These are phyloP conservation scores for Agrotis ipsilon DNA, from an alignment of 2,888 invertebrate species.

Conservation along the genomic window DNA sequence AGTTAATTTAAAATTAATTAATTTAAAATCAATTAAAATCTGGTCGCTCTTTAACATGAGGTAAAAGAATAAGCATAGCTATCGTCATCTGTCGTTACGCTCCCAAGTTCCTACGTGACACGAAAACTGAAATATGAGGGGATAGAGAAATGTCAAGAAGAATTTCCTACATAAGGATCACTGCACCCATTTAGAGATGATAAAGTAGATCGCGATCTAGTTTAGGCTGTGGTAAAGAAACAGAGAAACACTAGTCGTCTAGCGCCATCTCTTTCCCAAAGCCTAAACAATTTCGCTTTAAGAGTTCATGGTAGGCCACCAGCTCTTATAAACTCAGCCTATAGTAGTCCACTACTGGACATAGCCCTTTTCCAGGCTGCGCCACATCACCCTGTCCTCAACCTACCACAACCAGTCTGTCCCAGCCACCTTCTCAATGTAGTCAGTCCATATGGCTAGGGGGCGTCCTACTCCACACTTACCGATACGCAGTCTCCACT, in stretches of 20 bases:
- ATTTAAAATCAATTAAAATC: slow-evolving; percentile 45
- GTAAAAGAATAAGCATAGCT: slow-evolving; percentile 26
- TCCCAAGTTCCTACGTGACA: slow-evolving; percentile 41
- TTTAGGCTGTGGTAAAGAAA: too few species aligned
- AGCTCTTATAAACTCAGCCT: neutral
- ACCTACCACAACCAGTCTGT: neutral
- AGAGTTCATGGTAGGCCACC: too few species aligned
- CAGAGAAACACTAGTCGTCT: too few species aligned
- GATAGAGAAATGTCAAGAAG: slow-evolving; percentile 2
- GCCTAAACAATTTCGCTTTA: too few species aligned
- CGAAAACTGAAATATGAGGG: slow-evolving; percentile 31
- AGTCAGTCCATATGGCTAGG: neutral
- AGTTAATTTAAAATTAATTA: slow-evolving; percentile 26
- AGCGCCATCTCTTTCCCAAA: too few species aligned
- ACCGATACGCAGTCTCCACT: too few species aligned
- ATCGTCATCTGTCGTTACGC: slow-evolving; percentile 21
- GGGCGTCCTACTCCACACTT: neutral
- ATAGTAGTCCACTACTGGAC: neutral
- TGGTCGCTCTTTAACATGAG: slow-evolving; percentile 21
- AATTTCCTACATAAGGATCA: slow-evolving; percentile 9
- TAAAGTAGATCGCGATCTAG: too few species aligned
- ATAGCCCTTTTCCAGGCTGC: neutral
- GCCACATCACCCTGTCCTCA: neutral
- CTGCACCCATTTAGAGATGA: too few species aligned
- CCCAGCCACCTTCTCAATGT: neutral